These are phyloP conservation scores for Lepus oiostolus DNA, from an alignment of 2,797 vertebrate species.

Conservation along the genomic window DNA sequence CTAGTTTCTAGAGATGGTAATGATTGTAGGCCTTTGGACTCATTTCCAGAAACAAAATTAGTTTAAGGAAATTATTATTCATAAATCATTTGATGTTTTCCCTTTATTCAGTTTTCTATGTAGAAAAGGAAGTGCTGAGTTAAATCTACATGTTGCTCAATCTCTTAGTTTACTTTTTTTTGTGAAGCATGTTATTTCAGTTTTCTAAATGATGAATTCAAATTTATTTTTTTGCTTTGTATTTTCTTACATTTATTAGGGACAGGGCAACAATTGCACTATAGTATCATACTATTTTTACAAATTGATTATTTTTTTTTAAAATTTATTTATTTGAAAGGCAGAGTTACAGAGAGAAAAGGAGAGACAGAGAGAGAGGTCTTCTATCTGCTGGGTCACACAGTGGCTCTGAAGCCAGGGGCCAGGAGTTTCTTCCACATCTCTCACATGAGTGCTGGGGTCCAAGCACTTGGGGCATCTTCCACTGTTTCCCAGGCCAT, in stretches of 20 bases:
- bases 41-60: constrained; percentile 12
- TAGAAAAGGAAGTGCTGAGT: constrained; percentile 33
- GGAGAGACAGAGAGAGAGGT: too few relatives aligned
- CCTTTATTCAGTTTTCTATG: constrained; percentile 45
- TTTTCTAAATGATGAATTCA: constrained; percentile 45
- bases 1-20: constrained; percentile 40
- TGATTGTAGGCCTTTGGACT: background rate
- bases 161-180: constrained; percentile 36
- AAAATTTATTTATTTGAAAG: too few relatives aligned
- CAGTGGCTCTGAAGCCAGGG: too few relatives aligned
- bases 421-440: too few relatives aligned
- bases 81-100: constrained; percentile 8
- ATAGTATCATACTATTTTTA: background rate
- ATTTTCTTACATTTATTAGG: constrained; percentile 38
- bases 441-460: too few relatives aligned
- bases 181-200: constrained; percentile 1
- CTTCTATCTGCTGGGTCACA: too few relatives aligned
- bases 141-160: constrained; percentile 12
- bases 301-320: background rate
- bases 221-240: constrained; percentile 5
- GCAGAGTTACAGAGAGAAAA: too few relatives aligned
- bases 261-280: background rate
- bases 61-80: constrained; percentile 46
- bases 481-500: too few relatives aligned
- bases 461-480: too few relatives aligned